phyloP scores from a whole-genome alignment of 2,113 vertebrate genomes.

The Actenoides hombroni region DNA sequence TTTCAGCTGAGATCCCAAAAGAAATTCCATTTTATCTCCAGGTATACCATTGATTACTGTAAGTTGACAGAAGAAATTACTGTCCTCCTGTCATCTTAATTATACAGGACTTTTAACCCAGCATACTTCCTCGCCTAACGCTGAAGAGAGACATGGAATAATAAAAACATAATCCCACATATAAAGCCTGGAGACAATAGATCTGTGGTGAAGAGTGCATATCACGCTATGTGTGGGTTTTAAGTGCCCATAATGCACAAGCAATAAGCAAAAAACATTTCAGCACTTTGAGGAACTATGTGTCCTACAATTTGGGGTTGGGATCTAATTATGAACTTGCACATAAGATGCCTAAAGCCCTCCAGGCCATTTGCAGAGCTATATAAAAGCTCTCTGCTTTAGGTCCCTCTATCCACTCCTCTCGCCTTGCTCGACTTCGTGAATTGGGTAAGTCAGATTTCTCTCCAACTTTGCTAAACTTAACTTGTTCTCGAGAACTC shows the following conservation, averaged over 20 bases:
- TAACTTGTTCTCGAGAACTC: not conserved
- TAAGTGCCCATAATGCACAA: not conserved
- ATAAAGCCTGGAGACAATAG: not conserved
- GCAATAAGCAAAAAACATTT: not conserved
- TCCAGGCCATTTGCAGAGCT: not conserved
- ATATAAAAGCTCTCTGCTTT: not conserved
- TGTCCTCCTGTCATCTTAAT: not conserved
- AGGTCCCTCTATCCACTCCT: not conserved
- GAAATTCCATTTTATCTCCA: not conserved
- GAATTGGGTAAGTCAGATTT: not conserved
- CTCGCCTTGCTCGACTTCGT: not conserved
- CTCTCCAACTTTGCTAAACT: not conserved
- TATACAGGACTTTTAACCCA: not conserved
- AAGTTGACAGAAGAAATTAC: not conserved
- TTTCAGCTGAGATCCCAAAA: not conserved
- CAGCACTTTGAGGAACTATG: not conserved
- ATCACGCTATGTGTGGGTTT: not conserved
- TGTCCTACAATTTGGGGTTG: conserved; percentile 34
- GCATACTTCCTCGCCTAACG: not conserved
- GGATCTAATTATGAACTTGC: not conserved
- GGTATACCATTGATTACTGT: not conserved
- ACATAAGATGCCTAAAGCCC: not conserved
- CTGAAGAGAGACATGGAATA: not conserved
- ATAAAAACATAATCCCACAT: not conserved
- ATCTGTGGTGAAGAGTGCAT: not conserved